Conservation (phyloP, 1,140 invertebrate species). For the honey bee (Apis mellifera) region Amel_HAv3.1 CM009933.2:4620501-4621000, state of each 20-base stretch:
- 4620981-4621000: background rate
- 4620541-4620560: background rate
- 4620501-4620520: constrained; percentile 91
- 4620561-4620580: background rate
- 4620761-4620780: too few species aligned
- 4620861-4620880: background rate
- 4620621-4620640: too few species aligned
- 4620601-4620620: background rate
- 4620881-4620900: background rate
- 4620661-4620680: too few species aligned
- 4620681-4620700: too few species aligned
- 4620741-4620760: background rate
- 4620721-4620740: too few species aligned
- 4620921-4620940: background rate
- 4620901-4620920: background rate
- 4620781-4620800: too few species aligned
- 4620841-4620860: too few species aligned
- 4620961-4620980: background rate
- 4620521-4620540: constrained; percentile 82
- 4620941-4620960: background rate
- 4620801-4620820: too few species aligned
- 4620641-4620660: too few species aligned
- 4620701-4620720: too few species aligned
- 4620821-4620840: background rate
- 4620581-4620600: background rate